A percentile compares a stretch with the other conserved stretches of the same genome.
These are phyloP conservation scores for Castor canadensis DNA, from an alignment of 2,113 vertebrate species.

Conservation along the genomic window DNA sequence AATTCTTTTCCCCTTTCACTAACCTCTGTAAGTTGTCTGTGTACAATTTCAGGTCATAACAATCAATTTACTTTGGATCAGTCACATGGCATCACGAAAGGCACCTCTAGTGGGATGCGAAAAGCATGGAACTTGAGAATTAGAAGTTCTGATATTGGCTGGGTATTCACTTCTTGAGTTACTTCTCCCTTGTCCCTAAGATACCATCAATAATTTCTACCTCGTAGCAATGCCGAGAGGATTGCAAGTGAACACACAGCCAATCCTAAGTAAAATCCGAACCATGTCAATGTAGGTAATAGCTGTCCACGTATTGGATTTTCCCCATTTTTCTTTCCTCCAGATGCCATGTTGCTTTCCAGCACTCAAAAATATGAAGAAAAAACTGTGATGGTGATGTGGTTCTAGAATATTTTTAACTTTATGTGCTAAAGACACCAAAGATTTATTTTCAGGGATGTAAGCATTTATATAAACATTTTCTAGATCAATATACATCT, in stretches of 20 bases:
- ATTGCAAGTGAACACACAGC: not conserved
- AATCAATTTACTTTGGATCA: not conserved
- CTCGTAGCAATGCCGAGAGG: not conserved
- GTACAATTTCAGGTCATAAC: not conserved
- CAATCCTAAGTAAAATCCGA: not conserved
- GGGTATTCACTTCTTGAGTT: not conserved
- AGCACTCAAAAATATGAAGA: not conserved
- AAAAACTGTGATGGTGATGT: not conserved
- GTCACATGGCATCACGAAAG: not conserved
- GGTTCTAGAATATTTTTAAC: conserved; percentile 26
- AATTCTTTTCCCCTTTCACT: not conserved
- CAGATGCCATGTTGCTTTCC: not conserved
- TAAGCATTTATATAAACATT: conserved; percentile 20
- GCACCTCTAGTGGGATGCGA: not conserved
- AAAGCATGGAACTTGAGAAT: not conserved
- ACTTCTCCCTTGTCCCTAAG: not conserved
- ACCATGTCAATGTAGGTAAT: not conserved
- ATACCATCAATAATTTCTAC: not conserved
- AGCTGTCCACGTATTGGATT: not conserved
- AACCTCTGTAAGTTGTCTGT: not conserved
- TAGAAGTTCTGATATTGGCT: not conserved
- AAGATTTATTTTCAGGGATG: conserved; percentile 20
- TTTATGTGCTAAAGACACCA: not conserved
- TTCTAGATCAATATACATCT: conserved; percentile 41
- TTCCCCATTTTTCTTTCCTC: not conserved